Conservation (phyloP, 2,113 vertebrate species). For the Pycnonotus jocosus region DNA sequence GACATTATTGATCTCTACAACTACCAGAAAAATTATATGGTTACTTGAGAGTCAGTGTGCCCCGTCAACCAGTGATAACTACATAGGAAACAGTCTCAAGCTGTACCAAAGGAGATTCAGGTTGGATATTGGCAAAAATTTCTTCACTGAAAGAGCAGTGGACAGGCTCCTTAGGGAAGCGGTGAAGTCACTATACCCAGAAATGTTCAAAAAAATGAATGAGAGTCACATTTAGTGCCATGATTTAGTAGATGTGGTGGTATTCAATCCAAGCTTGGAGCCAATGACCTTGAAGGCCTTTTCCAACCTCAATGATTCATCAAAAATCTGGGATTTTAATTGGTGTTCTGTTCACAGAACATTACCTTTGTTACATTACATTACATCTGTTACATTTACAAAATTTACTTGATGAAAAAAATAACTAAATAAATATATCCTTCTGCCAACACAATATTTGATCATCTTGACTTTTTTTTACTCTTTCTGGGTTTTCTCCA, state of each 20-base stretch:
- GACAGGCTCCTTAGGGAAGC: background rate
- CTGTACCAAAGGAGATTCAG: no score
- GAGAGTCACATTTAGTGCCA: background rate
- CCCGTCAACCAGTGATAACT: background rate
- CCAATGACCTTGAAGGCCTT: background rate
- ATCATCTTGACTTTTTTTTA: background rate
- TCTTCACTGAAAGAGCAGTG: background rate
- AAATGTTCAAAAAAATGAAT: background rate
- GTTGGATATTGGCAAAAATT: background rate
- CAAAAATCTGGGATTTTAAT: background rate
- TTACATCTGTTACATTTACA: background rate
- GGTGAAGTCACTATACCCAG: background rate
- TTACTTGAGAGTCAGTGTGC: fast-evolving
- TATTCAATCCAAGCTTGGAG: background rate
- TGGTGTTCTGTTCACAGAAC: background rate
- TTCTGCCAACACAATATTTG: background rate
- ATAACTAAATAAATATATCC: fast-evolving
- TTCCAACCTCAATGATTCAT: background rate
- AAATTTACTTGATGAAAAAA: background rate
- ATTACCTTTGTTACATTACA: no score
- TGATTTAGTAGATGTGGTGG: background rate
- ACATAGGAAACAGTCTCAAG: background rate
- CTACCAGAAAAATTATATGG: no score
- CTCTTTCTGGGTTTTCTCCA: background rate
- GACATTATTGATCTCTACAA: background rate